Evolutionary conservation across 2,113 vertebrate genomes (phyloP).

Genomic region (Myrmophylax atrothorax): DNA sequence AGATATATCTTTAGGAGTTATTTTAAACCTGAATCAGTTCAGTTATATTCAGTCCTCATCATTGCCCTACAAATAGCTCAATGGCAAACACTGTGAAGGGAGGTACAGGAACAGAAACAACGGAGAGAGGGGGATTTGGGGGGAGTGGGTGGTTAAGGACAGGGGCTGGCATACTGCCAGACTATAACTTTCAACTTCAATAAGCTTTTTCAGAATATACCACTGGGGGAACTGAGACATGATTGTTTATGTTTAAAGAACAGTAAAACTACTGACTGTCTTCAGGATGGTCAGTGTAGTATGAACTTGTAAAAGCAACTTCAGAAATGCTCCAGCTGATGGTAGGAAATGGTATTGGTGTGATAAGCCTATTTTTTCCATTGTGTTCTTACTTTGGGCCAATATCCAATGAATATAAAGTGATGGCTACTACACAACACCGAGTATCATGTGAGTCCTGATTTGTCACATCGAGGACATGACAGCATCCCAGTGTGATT

Average conservation of each 20-base stretch:
- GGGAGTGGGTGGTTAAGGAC: not conserved
- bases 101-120: not conserved
- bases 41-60: not conserved
- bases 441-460: not conserved
- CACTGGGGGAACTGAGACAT: not conserved
- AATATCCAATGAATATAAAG: not conserved
- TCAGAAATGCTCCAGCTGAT: not conserved
- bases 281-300: not conserved
- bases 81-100: not conserved
- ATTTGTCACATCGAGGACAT: not conserved
- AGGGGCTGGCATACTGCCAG: not conserved
- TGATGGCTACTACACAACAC: not conserved
- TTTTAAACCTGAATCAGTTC: not conserved
- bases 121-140: fast-evolving
- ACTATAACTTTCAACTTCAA: not conserved
- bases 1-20: not conserved
- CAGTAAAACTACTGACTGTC: not conserved
- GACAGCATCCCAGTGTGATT: slow-evolving; percentile 24
- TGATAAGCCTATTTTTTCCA: not conserved
- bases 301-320: not conserved
- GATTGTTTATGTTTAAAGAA: not conserved
- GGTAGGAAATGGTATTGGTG: not conserved
- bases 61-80: not conserved
- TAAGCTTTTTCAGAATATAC: not conserved
- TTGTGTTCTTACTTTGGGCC: not conserved